Percentiles rank a stretch among this genome's conserved stretches.
Evolutionary conservation across 2,113 vertebrate species (phyloP).

Genomic region (Bungarus multicinctus): DNA sequence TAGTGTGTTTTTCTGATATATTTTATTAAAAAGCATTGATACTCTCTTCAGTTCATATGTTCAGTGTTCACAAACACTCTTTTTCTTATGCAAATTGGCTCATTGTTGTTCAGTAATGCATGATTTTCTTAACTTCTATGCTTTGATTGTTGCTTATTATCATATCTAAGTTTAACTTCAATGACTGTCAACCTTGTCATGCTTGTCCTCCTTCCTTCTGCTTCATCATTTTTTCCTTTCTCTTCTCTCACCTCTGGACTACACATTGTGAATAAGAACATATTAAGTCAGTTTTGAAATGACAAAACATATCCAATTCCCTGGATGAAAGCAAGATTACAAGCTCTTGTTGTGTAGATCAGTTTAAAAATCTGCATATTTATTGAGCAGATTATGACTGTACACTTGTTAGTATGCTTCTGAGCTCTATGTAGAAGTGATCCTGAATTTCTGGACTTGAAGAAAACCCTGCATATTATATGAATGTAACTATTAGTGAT

Average conservation of each 20-base stretch:
- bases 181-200: neutral
- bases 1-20: neutral
- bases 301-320: neutral
- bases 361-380: neutral
- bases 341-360: neutral
- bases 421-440: neutral
- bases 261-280: neutral
- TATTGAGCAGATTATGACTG: neutral
- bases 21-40: neutral
- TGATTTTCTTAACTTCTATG: slow-evolving; percentile 12
- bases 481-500: slow-evolving; percentile 30
- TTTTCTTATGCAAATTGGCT: neutral
- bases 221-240: neutral
- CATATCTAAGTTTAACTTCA: slow-evolving; percentile 28
- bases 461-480: slow-evolving; percentile 7
- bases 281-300: neutral
- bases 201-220: neutral
- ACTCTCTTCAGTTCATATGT: neutral
- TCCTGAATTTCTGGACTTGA: neutral
- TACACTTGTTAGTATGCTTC: neutral
- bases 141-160: slow-evolving; percentile 30
- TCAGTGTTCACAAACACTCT: neutral
- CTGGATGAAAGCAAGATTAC: neutral
- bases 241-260: neutral
- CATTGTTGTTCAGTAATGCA: neutral